Percentiles rank a stretch among this genome's conserved stretches.
Conservation (phyloP, 2,797 vertebrate species). For the Momotus momota region DNA sequence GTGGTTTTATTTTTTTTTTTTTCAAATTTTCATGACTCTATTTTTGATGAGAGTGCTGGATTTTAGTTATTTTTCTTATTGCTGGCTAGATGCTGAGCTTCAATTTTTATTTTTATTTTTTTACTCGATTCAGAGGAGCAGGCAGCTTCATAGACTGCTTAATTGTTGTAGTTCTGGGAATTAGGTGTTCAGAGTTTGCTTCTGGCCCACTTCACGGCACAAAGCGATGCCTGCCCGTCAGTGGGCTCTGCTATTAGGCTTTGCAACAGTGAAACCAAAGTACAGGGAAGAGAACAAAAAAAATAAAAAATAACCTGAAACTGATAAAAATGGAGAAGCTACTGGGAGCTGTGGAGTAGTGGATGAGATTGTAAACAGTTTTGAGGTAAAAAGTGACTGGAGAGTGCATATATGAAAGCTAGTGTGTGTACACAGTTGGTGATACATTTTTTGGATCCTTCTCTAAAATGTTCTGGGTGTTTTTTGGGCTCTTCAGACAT, state of each 20-base stretch:
- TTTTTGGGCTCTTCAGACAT: neutral
- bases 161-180: conserved; percentile 38
- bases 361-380: neutral
- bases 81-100: conserved; percentile 21
- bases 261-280: neutral
- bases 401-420: neutral
- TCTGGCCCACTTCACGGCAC: neutral
- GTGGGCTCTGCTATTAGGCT: neutral
- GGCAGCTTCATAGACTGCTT: neutral
- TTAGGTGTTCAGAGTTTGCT: neutral
- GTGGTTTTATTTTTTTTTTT: neutral
- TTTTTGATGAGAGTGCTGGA: neutral
- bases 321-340: neutral
- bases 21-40: neutral
- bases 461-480: too few relatives aligned
- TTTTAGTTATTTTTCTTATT: conserved; percentile 13
- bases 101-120: neutral
- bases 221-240: neutral
- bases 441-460: too few relatives aligned
- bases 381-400: neutral
- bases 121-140: neutral
- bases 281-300: neutral
- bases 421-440: neutral
- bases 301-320: neutral
- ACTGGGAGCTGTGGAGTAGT: neutral